These are phyloP conservation scores for Lonchura striata DNA, from an alignment of 2,113 vertebrate species.

Conservation along the genomic window DNA sequence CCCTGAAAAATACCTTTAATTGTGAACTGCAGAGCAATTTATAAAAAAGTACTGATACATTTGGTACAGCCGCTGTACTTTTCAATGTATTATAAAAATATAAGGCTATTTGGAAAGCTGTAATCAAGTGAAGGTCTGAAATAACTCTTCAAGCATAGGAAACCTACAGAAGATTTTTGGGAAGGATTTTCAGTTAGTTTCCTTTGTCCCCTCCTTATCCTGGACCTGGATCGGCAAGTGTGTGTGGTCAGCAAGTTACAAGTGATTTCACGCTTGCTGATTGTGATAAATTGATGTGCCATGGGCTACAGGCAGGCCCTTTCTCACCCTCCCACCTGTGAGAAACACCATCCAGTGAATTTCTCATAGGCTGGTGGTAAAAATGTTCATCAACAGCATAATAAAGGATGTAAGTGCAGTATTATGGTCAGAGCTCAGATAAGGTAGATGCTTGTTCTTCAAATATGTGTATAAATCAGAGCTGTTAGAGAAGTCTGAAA, in stretches of 20 bases:
- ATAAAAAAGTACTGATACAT: not conserved
- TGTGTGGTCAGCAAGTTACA: not conserved
- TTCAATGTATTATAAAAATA: not conserved
- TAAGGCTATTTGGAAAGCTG: not conserved
- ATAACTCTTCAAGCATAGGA: not conserved
- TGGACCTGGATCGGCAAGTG: not conserved
- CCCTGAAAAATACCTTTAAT: not conserved
- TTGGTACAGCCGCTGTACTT: not conserved
- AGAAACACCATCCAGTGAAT: not conserved
- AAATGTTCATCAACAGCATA: not conserved
- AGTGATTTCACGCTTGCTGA: not conserved
- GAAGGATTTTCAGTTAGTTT: not conserved
- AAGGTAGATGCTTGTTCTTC: not conserved
- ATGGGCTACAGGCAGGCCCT: not conserved
- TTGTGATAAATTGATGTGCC: not conserved
- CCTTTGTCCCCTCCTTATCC: not conserved
- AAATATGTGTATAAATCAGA: not conserved
- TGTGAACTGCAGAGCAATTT: not conserved
- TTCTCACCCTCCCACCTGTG: constrained; percentile 19
- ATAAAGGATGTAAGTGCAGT: not conserved
- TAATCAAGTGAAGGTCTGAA: not conserved
- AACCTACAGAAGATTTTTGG: not conserved
- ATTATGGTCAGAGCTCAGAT: not conserved
- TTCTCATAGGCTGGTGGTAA: constrained; percentile 8
- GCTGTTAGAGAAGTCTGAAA: constrained; percentile 5